Conservation (phyloP, 1,140 invertebrate species). For the Meloidogyne floridensis region DNA sequence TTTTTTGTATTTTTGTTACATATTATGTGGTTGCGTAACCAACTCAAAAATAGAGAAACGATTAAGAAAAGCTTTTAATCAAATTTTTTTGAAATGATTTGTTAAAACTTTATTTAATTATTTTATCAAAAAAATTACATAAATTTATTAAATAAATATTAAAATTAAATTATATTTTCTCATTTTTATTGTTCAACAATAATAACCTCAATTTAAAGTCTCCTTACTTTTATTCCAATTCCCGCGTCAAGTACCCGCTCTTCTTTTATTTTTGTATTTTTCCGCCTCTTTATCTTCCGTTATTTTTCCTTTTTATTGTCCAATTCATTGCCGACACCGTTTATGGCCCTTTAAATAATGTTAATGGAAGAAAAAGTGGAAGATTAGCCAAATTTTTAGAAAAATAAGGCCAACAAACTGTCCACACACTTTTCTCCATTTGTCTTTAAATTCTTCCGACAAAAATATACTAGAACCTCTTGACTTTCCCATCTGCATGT, state of each 20-base stretch:
- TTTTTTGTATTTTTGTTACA: too few relatives aligned
- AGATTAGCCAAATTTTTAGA: constrained; percentile 5
- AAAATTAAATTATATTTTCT: neutral
- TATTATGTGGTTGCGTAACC: too few relatives aligned
- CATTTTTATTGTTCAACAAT: neutral
- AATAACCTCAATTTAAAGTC: neutral
- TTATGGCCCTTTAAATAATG: neutral
- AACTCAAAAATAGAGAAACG: too few relatives aligned
- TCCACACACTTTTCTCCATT: too few relatives aligned
- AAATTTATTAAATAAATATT: too few relatives aligned
- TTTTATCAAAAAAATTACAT: too few relatives aligned
- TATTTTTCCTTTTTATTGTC: neutral
- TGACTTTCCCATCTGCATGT: neutral
- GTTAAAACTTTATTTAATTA: too few relatives aligned
- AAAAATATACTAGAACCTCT: neutral
- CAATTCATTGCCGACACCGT: neutral
- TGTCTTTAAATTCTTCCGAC: neutral
- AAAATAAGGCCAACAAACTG: neutral
- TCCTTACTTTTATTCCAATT: neutral
- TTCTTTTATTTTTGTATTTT: neutral
- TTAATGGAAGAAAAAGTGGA: neutral
- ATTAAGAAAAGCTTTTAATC: too few relatives aligned
- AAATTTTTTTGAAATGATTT: too few relatives aligned
- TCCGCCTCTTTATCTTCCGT: neutral
- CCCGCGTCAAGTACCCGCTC: neutral